These are phyloP conservation scores for Galbula dea DNA, from an alignment of 2,113 vertebrate species.

Conservation along the genomic window DNA sequence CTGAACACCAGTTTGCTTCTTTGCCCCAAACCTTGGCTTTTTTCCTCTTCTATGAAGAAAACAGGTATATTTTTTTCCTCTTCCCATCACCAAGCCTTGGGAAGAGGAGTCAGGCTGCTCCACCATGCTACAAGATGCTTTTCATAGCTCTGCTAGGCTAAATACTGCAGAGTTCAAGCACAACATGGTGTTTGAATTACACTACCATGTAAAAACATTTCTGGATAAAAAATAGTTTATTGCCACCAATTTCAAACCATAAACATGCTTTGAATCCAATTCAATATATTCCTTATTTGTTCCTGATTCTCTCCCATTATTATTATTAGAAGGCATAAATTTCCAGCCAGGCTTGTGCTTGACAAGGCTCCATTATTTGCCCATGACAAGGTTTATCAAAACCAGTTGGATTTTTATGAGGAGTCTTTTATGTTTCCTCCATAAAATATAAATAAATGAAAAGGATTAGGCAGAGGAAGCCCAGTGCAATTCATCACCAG, in stretches of 20 bases:
- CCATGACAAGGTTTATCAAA: constrained; percentile 84
- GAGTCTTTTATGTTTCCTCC: constrained; percentile 80
- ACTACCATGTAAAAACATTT: constrained; percentile 62
- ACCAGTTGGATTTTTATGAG: constrained; percentile 83
- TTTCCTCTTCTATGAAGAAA: not conserved
- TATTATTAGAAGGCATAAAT: constrained; percentile 83
- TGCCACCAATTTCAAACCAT: constrained; percentile 73
- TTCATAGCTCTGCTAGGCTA: constrained; percentile 46
- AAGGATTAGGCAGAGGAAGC: constrained; percentile 80
- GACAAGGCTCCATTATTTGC: constrained; percentile 81
- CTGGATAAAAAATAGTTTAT: constrained; percentile 71
- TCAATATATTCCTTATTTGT: constrained; percentile 80
- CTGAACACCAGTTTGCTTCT: not conserved
- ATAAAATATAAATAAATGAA: constrained; percentile 84
- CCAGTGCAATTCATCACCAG: constrained; percentile 78
- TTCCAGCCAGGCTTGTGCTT: constrained; percentile 69
- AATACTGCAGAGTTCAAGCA: constrained; percentile 58
- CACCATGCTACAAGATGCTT: not conserved
- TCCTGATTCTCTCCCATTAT: constrained; percentile 67
- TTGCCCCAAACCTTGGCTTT: not conserved
- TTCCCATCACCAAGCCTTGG: not conserved
- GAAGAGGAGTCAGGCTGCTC: constrained; percentile 1
- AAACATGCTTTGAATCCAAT: constrained; percentile 75
- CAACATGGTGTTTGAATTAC: constrained; percentile 66
- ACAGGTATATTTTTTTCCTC: not conserved